Percentiles rank a stretch among this genome's conserved stretches.
Conservation (phyloP, 2,888 invertebrate species). For the Nemurella pictetii region DNA sequence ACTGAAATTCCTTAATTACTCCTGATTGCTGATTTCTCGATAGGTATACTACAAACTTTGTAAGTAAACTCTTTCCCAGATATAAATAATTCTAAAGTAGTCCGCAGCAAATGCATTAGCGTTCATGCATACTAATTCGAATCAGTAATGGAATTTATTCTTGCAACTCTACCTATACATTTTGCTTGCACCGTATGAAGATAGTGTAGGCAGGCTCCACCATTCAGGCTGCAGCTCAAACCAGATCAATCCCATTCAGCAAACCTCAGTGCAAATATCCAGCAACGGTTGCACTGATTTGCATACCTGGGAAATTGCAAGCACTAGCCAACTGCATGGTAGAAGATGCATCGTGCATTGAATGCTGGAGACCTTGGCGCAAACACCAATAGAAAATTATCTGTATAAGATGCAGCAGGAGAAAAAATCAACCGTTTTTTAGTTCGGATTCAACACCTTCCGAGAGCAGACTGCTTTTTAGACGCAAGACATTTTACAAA, state of each 20-base stretch:
- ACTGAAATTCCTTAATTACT: too few relatives aligned
- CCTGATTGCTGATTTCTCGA: too few relatives aligned
- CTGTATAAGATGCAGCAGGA: neutral
- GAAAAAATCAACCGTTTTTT: neutral
- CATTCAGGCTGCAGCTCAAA: neutral
- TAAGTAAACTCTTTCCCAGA: too few relatives aligned
- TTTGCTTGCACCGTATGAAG: neutral
- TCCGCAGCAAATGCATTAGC: too few relatives aligned
- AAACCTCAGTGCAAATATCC: neutral
- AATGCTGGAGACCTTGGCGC: neutral
- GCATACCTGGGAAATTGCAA: neutral
- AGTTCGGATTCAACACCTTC: neutral
- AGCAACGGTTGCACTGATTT: neutral
- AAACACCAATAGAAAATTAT: neutral
- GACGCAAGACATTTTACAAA: neutral
- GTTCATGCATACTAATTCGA: neutral
- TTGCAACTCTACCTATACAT: neutral
- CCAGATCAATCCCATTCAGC: neutral
- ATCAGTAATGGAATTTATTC: neutral
- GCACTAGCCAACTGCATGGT: neutral
- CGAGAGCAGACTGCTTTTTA: neutral
- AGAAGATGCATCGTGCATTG: neutral
- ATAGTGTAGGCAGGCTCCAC: neutral
- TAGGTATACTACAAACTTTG: too few relatives aligned
- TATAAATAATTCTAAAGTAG: too few relatives aligned